Evolutionary conservation across 2,797 vertebrate species (phyloP), one percentile per base, ranked within the genome.

Genomic region (Poecilia gillii): DNA sequence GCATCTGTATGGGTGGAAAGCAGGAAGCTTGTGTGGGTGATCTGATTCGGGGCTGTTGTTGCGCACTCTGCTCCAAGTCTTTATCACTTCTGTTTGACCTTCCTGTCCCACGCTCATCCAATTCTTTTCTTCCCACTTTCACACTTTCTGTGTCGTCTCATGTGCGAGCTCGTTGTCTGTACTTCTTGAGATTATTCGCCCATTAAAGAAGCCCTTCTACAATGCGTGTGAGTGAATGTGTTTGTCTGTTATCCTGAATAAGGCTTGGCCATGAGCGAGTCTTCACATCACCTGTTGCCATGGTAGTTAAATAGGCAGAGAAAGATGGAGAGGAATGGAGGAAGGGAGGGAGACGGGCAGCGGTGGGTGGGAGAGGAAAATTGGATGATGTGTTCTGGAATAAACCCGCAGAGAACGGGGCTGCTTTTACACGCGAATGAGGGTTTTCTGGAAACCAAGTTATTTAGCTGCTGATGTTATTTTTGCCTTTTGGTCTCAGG

Each of bases 281-380:
- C 76, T 84, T 86, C 89, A 91, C 93, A 94, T 96, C 92, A 93
- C 94, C 90, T 91, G 96, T 96, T 95, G 92, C 94, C 91, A 95
- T 96, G 95, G 94, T 80, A 95, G 90, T 89, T 89, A 92, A 93
- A 92, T 92, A 94, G 92, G 83, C 88, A 85, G 87, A 79, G 84
- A 94, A 89, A 88, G 89, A 91, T 80, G 74, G 74, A 84, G 77
- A 90, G 78, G 88, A 93, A 94, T 92, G 90, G 85, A 83, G 80
- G 80, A 82, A 91, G 85, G 81, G 82, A 91, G 84, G 76, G 73
- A 85, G 81, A 70, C 55, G 57, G 57, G 79, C 79, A 86, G 81
- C 83, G 81, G 73, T 77, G 81, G 78, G 84, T 57, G 81, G 79
- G 81, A 81, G 68, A 84, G 79, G 82, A 79, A 89, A 92, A 91